Evolutionary conservation across 2,113 vertebrate species (phyloP), one percentile per base, ranked within the genome.

Genomic region (Apus apus): DNA sequence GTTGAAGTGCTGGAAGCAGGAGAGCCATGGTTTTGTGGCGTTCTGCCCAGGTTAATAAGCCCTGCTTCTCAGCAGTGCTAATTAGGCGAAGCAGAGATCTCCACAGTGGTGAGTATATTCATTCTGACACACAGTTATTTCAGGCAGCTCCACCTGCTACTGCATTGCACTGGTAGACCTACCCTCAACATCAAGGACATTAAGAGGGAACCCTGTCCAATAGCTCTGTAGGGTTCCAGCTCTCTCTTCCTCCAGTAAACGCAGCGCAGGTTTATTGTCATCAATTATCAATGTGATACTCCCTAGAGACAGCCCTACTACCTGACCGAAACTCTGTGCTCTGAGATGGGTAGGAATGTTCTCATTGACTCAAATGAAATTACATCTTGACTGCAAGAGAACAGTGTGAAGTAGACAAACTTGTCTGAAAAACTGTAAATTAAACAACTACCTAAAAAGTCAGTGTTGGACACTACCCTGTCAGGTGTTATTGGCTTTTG

Each of bases 1-100:
- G 19, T 61, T 94, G 76, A 91, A 94, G 86, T 78, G 80, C 86
- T 91, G 91, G 76, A 91, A 94, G 94, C 95, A 90, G 93, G 84
- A 74, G 72, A 78, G 83, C 73, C 7, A 5, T 43, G 79, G 40
- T 78, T 94, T 93, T 91, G 96, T 96, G 96, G 95, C 94, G 0
- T 57, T 81, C 48, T 95, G 95, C 95, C 96, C 93, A 8, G 86
- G 93, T 94, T 95, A 94, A 96, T 96, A 93, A 95, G 86, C 77
- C 46, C 89, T 68, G 86, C 72, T 93, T 97, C 96, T 94, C 95
- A 95, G 93, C 89, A 95, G 91, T 68, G 84, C 72, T 97, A 96
- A 97, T 94, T 96, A 96, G 89, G 57, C 2, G 9, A 93, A 94
- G 91, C 93, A 91, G 96, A 92, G 89, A 86, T 92, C 86, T 93